These are phyloP conservation scores for Zygothrica quintamaculata DNA, from an alignment of 2,888 invertebrate genomes.

Conservation along the genomic window DNA sequence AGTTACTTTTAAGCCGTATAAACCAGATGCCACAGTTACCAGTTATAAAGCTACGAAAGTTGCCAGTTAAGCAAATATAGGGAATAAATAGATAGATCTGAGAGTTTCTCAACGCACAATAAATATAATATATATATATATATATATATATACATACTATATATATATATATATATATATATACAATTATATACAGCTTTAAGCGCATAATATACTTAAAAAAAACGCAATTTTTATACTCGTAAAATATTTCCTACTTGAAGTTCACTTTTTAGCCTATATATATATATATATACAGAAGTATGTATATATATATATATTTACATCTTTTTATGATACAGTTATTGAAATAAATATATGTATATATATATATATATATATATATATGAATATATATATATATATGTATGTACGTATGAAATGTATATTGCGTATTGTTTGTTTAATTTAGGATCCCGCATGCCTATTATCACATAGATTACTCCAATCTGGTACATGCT, in stretches of 20 bases:
- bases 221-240: constrained; percentile 58
- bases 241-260: constrained; percentile 46
- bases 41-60: too few species aligned
- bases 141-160: constrained; percentile 37
- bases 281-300: constrained; percentile 14
- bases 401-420: constrained; percentile 2
- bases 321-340: too few species aligned
- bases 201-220: constrained; percentile 27
- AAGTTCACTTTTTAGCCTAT: constrained; percentile 58
- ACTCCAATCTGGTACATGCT: constrained; percentile 93
- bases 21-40: too few species aligned
- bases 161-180: constrained; percentile 20
- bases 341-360: constrained; percentile 28
- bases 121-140: constrained; percentile 19
- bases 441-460: constrained; percentile 54
- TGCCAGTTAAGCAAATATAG: too few species aligned
- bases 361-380: constrained; percentile 5
- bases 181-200: constrained; percentile 29
- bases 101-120: constrained; percentile 47
- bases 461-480: constrained; percentile 82
- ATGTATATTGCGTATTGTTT: too few species aligned
- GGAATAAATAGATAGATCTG: constrained; percentile 1
- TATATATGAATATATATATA: constrained; percentile 23
- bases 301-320: constrained; percentile 8
- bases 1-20: too few species aligned